Base-by-base conservation (phyloP, 2,797 vertebrate genomes). In the Onychomys leucogaster region DNA sequence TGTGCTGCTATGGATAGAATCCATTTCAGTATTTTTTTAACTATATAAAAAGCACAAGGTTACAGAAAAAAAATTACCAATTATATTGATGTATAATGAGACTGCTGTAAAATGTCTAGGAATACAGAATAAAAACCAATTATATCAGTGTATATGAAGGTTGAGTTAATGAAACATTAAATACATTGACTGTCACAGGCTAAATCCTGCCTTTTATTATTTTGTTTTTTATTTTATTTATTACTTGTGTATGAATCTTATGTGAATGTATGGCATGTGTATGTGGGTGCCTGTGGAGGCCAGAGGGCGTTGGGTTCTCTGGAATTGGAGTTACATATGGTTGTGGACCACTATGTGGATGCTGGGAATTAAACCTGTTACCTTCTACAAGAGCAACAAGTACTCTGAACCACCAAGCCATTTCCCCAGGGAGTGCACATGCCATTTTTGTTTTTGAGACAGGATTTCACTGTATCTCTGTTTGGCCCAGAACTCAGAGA, bases 141-240 rank as follows among this genome's bases (percentile, higher is more conserved):
- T 81, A 59, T 37, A 59, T 34, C 4, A 7, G 32, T 29, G 37
- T 83, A 19, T 83, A n/a, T 57, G 81, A 41, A 27, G 8, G 10
- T 43, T 43, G 57, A 43, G 19, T 90, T 92, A 92, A 94, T 34
- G 7, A 77, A 95, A 49, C 41, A 63, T 57, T 88, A 82, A 95
- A 61, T 57, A 63, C 37, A 19, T 55, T 90, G 10, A 37, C 32
- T 94, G 34, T 19, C 46, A 85, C 25, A 67, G 65, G 16, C 16
- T n/a, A 29, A 65, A n/a, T 92, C n/a, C 27, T 91, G 0, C 63
- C 19, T 84, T 52, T 73, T 69, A 67, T 23, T 90, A 8, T 69
- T 84, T 63, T 83, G 25, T 17, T 83, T 83, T 61, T 63, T 43
- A 32, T 57, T 57, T 49, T 49, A 49, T 84, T 84, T 63, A 34